Conservation (phyloP, 1,140 invertebrate genomes). For the Formica exsecta region DNA sequence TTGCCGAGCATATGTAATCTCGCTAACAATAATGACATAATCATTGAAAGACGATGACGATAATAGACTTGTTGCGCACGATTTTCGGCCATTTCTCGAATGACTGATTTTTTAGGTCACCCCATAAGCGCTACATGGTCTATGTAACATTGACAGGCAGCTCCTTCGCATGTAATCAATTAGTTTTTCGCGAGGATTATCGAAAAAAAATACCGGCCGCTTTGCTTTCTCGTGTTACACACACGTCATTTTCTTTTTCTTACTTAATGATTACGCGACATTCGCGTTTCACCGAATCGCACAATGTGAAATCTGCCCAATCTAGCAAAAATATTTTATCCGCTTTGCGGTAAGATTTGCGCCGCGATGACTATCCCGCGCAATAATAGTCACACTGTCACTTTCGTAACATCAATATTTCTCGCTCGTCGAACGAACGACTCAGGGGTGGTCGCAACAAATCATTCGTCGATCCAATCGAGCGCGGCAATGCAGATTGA, state of each 20-base stretch:
- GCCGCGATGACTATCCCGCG: background rate
- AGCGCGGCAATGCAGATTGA: slow-evolving; percentile 26
- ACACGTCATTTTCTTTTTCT: slow-evolving; percentile 21
- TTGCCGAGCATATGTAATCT: background rate
- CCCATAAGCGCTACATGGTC: background rate
- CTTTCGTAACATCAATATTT: slow-evolving; percentile 77
- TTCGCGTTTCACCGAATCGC: slow-evolving; percentile 45
- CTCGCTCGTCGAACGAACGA: slow-evolving; percentile 67
- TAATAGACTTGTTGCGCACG: slow-evolving; percentile 7
- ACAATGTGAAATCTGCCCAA: slow-evolving; percentile 28
- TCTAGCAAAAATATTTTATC: background rate
- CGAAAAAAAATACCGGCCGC: background rate
- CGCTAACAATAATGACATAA: slow-evolving; percentile 26
- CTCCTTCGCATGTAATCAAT: slow-evolving; percentile 18
- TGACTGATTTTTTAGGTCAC: slow-evolving; percentile 37
- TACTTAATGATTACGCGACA: slow-evolving; percentile 55
- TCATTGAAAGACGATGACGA: background rate
- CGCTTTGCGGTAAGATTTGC: too few relatives aligned
- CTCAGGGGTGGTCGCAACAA: slow-evolving; percentile 30
- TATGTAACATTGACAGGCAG: slow-evolving; percentile 12
- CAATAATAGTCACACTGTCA: slow-evolving; percentile 40
- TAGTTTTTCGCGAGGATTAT: slow-evolving; percentile 29
- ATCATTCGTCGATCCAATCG: slow-evolving; percentile 36
- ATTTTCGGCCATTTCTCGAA: slow-evolving; percentile 31
- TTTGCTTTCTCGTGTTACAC: slow-evolving; percentile 62